Evolutionary conservation across 2,888 invertebrate species (phyloP), one percentile per base, ranked within the genome.

Genomic region (Polydrusus tereticollis): DNA sequence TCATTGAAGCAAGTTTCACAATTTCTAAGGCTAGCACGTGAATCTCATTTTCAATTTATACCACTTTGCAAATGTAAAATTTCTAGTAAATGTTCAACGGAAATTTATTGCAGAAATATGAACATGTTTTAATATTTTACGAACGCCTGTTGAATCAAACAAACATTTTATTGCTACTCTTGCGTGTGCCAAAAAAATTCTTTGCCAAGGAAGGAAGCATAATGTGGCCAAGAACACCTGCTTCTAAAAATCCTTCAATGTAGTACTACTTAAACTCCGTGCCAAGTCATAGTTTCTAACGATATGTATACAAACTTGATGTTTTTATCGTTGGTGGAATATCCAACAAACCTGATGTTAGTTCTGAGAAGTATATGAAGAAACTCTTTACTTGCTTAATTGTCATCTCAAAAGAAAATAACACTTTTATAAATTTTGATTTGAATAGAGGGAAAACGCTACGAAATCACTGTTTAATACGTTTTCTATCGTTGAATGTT

Each of bases 141-240:
- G 29, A 16, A 50, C 50, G 63, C 63, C 63, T 50, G 63, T 63
- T 63, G 50, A 63, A 33, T 47, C 43, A 29, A 63, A 63, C 47
- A 63, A 20, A 63, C 36, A 47, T 18, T 45, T 63, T 63, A 47
- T 45, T 26, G 29, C 18, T 33, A 33, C 36, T 45, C 29, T 29
- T 29, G 52, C 29, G 16, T 16, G 29, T 29, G 52, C 63, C 45
- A 63, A 63, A 60, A 60, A 63, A 63, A 47, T 62, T 47, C 38
- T 47, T 45, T 62, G 52, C 65, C 52, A 57, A 65, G 52, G 65
- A 65, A 65, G 65, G 65, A 65, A 55, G 52, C 52, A 41, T 41
- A 41, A 29, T 20, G 26, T 41, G 29, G 45, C 66, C 45, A 66
- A 63, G 63, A 63, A 63, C 63, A 63, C 63, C 47, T 63, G 47